These are phyloP conservation scores for Sebastes goodei DNA, from an alignment of 2,797 vertebrate genomes.

Conservation along the genomic window DNA sequence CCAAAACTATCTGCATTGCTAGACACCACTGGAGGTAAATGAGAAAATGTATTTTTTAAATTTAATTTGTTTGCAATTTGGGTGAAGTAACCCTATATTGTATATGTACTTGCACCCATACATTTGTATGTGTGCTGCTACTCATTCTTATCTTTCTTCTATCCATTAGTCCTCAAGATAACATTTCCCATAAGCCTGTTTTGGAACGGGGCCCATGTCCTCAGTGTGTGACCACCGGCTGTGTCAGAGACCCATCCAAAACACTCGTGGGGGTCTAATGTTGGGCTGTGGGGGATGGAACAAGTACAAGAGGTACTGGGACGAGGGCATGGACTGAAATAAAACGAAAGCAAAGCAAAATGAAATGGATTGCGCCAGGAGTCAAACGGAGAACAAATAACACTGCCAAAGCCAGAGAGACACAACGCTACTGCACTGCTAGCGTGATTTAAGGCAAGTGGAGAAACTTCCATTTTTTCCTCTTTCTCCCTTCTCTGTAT, in stretches of 20 bases:
- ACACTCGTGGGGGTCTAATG: conserved; percentile 46
- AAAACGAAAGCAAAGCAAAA: conserved; percentile 59
- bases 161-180: conserved; percentile 33
- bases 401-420: conserved; percentile 11
- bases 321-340: conserved; percentile 55
- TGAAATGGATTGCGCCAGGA: conserved; percentile 39
- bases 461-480: background rate
- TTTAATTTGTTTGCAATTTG: background rate
- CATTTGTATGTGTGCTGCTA: background rate
- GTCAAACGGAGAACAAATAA: conserved; percentile 43
- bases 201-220: conserved; percentile 29
- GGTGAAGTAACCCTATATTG: background rate
- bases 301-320: conserved; percentile 48
- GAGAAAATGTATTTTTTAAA: background rate
- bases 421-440: conserved; percentile 21
- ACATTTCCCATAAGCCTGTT: conserved; percentile 37
- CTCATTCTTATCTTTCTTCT: conserved; percentile 6
- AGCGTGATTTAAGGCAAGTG: conserved; percentile 3
- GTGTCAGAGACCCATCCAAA: conserved; percentile 51
- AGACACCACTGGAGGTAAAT: background rate
- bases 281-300: conserved; percentile 45
- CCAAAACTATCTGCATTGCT: background rate
- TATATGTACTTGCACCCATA: background rate
- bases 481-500: background rate
- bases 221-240: conserved; percentile 29